Evolutionary conservation across 2,888 invertebrate genomes (phyloP).

Genomic region (Artemia sinica): DNA sequence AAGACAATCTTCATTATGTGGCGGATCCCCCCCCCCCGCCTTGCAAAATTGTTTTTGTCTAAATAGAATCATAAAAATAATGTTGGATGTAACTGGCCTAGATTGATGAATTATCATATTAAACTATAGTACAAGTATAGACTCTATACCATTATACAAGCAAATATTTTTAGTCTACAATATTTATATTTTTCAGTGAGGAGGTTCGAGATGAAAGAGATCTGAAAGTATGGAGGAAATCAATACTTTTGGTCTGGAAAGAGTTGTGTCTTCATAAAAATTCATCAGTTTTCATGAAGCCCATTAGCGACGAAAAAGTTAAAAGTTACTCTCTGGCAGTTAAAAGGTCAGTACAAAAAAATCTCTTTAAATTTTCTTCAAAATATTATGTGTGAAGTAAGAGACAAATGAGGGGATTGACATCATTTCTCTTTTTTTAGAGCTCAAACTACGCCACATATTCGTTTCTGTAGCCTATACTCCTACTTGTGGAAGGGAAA

Average conservation of each 20-base stretch:
- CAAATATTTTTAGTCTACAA: too few species aligned
- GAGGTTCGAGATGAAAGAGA: slow-evolving; percentile 53
- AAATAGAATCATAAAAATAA: too few species aligned
- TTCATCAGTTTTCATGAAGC: slow-evolving; percentile 64
- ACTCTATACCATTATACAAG: too few species aligned
- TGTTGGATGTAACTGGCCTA: too few species aligned
- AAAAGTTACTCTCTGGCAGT: slow-evolving; percentile 65
- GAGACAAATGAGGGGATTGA: too few species aligned
- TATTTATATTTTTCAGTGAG: slow-evolving; percentile 34
- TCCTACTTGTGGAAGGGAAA: background rate
- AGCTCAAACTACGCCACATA: too few species aligned
- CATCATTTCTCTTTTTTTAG: too few species aligned
- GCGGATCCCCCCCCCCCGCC: too few species aligned
- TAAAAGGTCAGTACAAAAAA: slow-evolving; percentile 34
- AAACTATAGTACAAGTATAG: too few species aligned
- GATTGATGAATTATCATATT: too few species aligned
- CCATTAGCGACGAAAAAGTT: slow-evolving; percentile 71
- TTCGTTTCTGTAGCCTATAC: background rate
- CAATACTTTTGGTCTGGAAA: slow-evolving; percentile 55
- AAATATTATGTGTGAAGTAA: background rate
- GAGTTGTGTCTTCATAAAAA: slow-evolving; percentile 63
- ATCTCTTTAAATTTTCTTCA: background rate
- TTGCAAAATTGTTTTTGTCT: too few species aligned
- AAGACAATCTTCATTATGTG: too few species aligned
- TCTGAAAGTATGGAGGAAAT: slow-evolving; percentile 57